These are phyloP conservation scores for Amphiura filiformis DNA, from an alignment of 35 echinoderm and acorn worm genomes.

Conservation along the genomic window DNA sequence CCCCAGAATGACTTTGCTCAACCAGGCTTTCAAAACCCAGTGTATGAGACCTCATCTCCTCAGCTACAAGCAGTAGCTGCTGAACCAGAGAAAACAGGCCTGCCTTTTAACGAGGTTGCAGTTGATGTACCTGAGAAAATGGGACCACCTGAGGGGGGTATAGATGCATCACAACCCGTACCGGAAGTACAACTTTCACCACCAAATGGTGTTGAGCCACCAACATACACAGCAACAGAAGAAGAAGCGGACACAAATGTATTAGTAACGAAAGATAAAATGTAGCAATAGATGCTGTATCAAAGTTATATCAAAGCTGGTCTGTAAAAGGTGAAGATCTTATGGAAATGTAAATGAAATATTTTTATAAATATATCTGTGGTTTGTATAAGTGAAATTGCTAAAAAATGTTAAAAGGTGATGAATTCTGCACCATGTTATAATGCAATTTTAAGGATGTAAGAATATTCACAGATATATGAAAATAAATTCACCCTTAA, in stretches of 20 bases:
- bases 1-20: not conserved
- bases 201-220: not conserved
- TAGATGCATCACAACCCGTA: conserved; percentile 2
- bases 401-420: no score
- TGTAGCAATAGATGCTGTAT: not conserved
- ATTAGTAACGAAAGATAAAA: conserved; percentile 42
- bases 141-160: conserved; percentile 24
- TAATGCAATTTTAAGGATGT: no score
- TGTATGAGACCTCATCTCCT: not conserved
- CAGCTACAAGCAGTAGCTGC: not conserved
- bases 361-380: no score
- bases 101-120: not conserved
- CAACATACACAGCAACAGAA: conserved; percentile 37
- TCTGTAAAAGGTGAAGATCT: not conserved
- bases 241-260: conserved; percentile 40
- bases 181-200: conserved; percentile 32
- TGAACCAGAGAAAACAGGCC: conserved; percentile 21
- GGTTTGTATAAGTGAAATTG: no score
- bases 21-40: not conserved
- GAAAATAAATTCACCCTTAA: no score
- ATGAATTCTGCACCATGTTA: no score
- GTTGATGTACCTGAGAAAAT: conserved; percentile 13
- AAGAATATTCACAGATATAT: no score
- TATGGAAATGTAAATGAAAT: no score
- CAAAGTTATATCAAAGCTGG: not conserved